Base-by-base conservation (phyloP, 2,797 vertebrate genomes). In the Galaxias olidus region DNA sequence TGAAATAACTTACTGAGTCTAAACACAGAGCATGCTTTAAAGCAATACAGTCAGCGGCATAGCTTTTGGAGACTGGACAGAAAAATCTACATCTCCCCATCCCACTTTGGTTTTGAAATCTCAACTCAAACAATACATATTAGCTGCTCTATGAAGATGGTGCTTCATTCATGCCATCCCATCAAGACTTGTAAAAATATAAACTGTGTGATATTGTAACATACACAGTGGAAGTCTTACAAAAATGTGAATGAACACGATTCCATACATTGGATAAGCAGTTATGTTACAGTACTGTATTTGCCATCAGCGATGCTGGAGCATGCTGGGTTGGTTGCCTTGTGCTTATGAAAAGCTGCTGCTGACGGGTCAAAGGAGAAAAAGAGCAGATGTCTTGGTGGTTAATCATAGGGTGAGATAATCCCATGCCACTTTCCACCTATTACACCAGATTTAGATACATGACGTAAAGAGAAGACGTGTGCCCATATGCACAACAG, bases 81-180 rank as follows among this genome's bases (percentile, higher is more conserved):
- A 30, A 30, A 30, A 30, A 30, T 6, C 30, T 30, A 30, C 30
- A 30, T 30, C 30, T 30, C 30, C 6, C 30, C 30, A 20, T 43
- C 30, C 14, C 47, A 54, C 8, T 65, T 59, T 69, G 41, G 9
- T 66, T 68, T 68, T 15, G 19, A 74, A 6, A 58, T 58, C 56
- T 12, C 49, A 19, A 6, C 10, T 8, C 17, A 54, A 54, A 61
- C 61, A n/a, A 18, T 54, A 59, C n/a, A 59, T 61, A 79, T 59
- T 85, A 90, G 87, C 88, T 90, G 87, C 87, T 86, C 72, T 73
- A 75, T 63, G 50, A 85, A 64, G 69, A 54, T 46, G 61, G 61
- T 69, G 62, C 65, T 46, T 4, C 13, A 44, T 50, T 63, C 53
- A 57, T 54, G 9, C 30, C 51, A 53, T 53, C 18, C 51, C 51